Evolutionary conservation across 2,113 vertebrate genomes (phyloP), one percentile per base, ranked within the genome.

Genomic region (Hyaena hyaena): DNA sequence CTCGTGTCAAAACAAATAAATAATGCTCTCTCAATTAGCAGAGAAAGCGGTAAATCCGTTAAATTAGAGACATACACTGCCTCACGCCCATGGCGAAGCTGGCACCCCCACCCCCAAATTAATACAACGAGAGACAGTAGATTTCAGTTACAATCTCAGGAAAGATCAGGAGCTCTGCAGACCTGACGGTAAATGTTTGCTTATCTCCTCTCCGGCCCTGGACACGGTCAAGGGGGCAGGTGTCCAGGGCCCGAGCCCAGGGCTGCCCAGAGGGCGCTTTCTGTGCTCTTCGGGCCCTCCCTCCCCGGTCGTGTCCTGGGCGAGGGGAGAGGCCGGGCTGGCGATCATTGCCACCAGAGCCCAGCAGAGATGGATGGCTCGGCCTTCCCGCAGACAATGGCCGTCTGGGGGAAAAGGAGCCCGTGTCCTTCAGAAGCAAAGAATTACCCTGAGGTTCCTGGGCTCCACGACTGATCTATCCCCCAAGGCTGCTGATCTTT

Each of bases 1-100:
- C 98, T 98, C 48, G 97, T 98, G 98, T 98, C 98, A 98, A 98
- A 98, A 98, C 98, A 99, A 99, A 99, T 98, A 98, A 99, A 99
- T 98, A 99, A 98, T 95, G 98, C 98, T 0, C 95, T 98, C 98
- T 98, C 98, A 97, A 97, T 98, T 97, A 98, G 98, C 87, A 97
- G 93, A 97, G 96, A 96, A 96, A 94, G 96, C 88, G 39, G 98
- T 97, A 98, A 97, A 97, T 97, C 97, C 92, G 97, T 98, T 98
- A 98, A 98, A 98, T 98, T 96, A 98, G 95, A 98, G 97, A 98
- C 73, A 93, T 73, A 97, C 90, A 69, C 92, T 83, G 98, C 98
- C 98, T 96, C 97, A 93, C 94, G 90, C 69, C 95, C 89, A 92
- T 0, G 97, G 98, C 92, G 93, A 28, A 95, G 97, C 94, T 96